Conservation (phyloP, 92 coral and sea anemone genomes). For the Bergia puertoricense region DNA sequence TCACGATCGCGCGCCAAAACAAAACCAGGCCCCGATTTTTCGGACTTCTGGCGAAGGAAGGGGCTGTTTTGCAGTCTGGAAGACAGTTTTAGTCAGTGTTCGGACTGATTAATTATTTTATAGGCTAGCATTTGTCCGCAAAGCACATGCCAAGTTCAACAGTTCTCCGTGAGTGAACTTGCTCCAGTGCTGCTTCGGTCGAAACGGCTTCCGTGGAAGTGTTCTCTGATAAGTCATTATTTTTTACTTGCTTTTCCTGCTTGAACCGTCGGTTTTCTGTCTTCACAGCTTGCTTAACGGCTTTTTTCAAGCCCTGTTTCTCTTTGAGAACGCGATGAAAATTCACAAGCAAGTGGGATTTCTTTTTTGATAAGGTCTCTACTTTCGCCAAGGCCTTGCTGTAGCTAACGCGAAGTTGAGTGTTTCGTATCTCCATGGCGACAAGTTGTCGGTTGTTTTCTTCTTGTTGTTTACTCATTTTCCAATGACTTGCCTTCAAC, state of each 20-base stretch:
- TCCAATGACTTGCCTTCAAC: conserved; percentile 15
- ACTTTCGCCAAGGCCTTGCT: conserved; percentile 29
- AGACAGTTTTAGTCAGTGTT: neutral
- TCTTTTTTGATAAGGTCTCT: conserved; percentile 23
- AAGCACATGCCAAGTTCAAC: conserved; percentile 28
- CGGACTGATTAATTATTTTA: neutral
- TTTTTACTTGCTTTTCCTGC: neutral
- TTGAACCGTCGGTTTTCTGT: neutral
- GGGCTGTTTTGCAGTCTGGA: too few species aligned
- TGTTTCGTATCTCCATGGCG: conserved; percentile 31
- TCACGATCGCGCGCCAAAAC: too few species aligned
- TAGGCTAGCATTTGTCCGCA: conserved; percentile 16
- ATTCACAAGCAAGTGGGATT: conserved; percentile 38
- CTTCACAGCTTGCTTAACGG: neutral
- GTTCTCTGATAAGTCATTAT: neutral
- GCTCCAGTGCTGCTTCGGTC: neutral
- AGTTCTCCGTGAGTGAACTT: neutral
- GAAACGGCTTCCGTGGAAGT: neutral
- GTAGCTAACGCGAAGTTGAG: conserved; percentile 33
- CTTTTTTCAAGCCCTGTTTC: conserved; percentile 20
- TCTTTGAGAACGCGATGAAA: conserved; percentile 37
- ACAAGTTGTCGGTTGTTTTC: neutral
- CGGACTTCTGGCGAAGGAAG: too few species aligned
- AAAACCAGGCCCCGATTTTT: too few species aligned
- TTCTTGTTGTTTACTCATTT: neutral